Percentiles rank a stretch among this genome's conserved stretches.
These are phyloP conservation scores for Toxotes chatareus DNA, from an alignment of 2,113 vertebrate genomes.

Conservation along the genomic window DNA sequence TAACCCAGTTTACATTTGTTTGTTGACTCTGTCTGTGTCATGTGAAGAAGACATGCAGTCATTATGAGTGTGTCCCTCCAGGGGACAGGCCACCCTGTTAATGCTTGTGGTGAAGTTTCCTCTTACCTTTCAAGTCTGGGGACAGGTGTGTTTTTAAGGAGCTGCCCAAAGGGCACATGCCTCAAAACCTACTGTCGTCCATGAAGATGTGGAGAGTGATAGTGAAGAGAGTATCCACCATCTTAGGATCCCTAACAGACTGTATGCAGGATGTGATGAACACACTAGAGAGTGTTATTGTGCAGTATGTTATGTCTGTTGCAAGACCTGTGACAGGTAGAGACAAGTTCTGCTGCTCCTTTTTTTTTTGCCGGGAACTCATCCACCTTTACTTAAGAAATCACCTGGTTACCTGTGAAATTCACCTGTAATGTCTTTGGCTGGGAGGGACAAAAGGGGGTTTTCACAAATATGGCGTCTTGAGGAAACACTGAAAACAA, in stretches of 20 bases:
- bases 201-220: conserved; percentile 20
- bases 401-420: background rate
- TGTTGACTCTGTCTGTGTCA: conserved; percentile 12
- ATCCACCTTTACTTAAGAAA: background rate
- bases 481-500: background rate
- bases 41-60: conserved; percentile 15
- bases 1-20: background rate
- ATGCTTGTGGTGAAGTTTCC: conserved; percentile 32
- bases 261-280: conserved; percentile 18
- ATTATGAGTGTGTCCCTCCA: conserved; percentile 36
- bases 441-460: background rate
- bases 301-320: conserved; percentile 42
- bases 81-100: conserved; percentile 8
- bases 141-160: conserved; percentile 57
- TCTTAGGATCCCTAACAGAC: conserved; percentile 24
- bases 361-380: background rate
- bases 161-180: conserved; percentile 47
- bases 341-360: conserved; percentile 34
- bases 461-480: background rate
- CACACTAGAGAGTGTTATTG: conserved; percentile 30
- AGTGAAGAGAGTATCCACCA: conserved; percentile 4
- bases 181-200: conserved; percentile 2
- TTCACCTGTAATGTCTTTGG: background rate
- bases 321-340: conserved; percentile 29
- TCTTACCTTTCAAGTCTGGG: conserved; percentile 51